Evolutionary conservation across 2,113 vertebrate species (phyloP).

Genomic region (Sturnira hondurensis): DNA sequence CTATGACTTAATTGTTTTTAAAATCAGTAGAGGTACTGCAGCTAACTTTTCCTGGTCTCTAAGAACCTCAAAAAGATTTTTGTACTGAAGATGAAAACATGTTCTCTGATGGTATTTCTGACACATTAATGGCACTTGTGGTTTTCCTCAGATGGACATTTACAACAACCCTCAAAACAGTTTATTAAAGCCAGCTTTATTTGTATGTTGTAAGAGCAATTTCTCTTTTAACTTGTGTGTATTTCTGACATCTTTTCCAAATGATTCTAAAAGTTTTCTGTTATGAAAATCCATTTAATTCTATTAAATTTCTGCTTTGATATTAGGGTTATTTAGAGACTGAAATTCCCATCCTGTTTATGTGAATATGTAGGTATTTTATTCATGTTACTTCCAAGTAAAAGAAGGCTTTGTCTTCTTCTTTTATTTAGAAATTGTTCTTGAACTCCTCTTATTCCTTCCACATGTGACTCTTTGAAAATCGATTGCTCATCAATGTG

Average conservation of each 20-base stretch:
- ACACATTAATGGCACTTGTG: neutral
- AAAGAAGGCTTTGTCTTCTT: neutral
- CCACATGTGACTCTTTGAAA: neutral
- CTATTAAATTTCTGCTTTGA: neutral
- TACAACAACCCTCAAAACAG: neutral
- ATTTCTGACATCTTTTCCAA: neutral
- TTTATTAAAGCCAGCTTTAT: neutral
- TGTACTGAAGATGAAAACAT: neutral
- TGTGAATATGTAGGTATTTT: neutral
- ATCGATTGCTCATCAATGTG: neutral
- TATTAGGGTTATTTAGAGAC: neutral
- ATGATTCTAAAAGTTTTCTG: neutral
- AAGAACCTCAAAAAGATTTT: neutral
- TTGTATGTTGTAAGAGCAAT: neutral
- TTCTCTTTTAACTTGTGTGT: neutral
- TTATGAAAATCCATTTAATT: neutral
- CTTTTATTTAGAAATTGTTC: neutral
- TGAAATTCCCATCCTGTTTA: neutral
- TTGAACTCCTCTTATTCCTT: neutral
- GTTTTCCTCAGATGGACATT: neutral
- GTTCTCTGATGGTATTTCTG: neutral
- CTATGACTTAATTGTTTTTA: neutral
- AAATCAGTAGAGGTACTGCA: constrained; percentile 26
- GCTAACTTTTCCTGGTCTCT: neutral
- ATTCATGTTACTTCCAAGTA: neutral